Base-by-base conservation (phyloP, 2,888 invertebrate genomes). In the Creontiades dilutus region DNA sequence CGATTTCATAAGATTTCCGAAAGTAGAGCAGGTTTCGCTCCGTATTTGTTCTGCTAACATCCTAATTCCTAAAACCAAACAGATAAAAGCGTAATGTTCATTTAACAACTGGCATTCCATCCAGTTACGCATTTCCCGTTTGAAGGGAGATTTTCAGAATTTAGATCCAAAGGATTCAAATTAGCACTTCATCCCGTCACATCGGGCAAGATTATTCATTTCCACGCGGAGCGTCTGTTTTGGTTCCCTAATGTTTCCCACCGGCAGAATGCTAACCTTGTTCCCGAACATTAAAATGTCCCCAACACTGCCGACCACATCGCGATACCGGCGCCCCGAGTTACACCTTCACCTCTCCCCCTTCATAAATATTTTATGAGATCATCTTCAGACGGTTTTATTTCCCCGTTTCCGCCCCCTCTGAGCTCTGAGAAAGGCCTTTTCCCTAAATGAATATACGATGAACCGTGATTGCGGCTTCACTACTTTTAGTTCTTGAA, bases 281-380 rank as follows among this genome's bases (percentile, higher is more conserved):
- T 27, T 68, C 9, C 23, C 68, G 19, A 57, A 57, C 57, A 57
- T 57, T 57, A 57, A 57, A 57, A 57, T 16, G 57, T 57, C 57
- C 57, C n/a, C 57, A 57, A n/a, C 57, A 57, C 57, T n/a, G n/a
- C n/a, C 57, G 57, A 16, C 57, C 57, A 16, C 57, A 57, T 57
- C n/a, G 57, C 57, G 19, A n/a, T 57, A 57, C n/a, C 57, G 57
- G n/a, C 12, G 23, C 19, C 68, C 68, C 23, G 23, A 23, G 68
- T 68, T 68, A 68, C 68, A 68, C 68, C 68, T 48, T 80, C 27
- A n/a, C 19, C 48, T 48, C 48, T 81, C 23, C 19, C 27, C 23
- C 27, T 23, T 68, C 19, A 68, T 86, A 86, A 86, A 86, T 61
- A 86, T 86, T 86, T 28, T 47, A 86, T 61, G 68, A 86, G 75